phyloP scores from a whole-genome alignment of 1,140 invertebrate species.

The Sycobia sp. region DNA sequence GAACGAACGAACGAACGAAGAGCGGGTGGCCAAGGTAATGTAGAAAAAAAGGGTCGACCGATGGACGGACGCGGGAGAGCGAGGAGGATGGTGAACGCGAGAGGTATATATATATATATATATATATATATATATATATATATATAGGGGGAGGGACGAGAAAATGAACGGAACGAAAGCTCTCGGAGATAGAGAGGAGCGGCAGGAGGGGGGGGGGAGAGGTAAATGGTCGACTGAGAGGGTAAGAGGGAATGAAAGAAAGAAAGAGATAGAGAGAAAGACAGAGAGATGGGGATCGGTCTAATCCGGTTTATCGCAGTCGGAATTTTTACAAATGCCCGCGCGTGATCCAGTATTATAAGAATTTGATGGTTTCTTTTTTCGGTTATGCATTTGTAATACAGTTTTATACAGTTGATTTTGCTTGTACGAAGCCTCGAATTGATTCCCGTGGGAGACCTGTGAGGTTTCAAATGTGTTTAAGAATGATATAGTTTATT shows the following conservation, averaged over 20 bases:
- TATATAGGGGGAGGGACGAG: no score
- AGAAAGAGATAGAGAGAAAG: not conserved
- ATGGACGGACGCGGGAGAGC: no score
- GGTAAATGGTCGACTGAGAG: not conserved
- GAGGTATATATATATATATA: no score
- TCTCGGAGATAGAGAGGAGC: not conserved
- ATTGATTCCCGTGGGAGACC: no score
- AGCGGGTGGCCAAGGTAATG: not conserved
- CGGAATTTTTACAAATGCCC: constrained; percentile 20
- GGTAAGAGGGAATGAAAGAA: not conserved
- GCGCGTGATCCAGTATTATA: not conserved
- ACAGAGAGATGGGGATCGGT: not conserved
- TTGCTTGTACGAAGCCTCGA: no score
- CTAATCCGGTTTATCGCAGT: constrained; percentile 20
- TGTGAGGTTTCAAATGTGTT: no score
- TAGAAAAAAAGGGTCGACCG: not conserved
- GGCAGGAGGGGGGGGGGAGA: not conserved
- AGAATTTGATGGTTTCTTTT: constrained; percentile 1
- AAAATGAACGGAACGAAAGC: no score
- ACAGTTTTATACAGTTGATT: no score
- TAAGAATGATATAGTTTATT: no score
- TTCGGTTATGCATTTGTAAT: no score
- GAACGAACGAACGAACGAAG: no score
- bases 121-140: no score
- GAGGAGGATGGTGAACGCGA: not conserved